phyloP scores from a whole-genome alignment of 2,113 vertebrate species.

The Poeciliopsis turrubarensis region DNA sequence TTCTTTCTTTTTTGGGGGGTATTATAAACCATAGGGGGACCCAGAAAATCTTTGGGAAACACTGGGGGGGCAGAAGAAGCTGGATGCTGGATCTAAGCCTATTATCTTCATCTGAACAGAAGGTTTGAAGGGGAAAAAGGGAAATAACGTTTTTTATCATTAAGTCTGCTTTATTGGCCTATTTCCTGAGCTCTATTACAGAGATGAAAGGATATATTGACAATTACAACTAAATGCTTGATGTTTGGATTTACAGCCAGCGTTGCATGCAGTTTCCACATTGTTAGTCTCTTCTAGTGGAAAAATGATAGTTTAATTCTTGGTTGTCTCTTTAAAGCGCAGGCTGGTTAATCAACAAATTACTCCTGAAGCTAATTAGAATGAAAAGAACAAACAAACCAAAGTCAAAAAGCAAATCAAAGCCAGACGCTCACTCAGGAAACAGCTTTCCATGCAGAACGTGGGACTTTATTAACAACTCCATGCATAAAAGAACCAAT shows the following conservation, averaged over 20 bases:
- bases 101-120: neutral
- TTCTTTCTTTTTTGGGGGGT: too few relatives aligned
- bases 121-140: neutral
- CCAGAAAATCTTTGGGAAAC: too few relatives aligned
- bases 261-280: neutral
- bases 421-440: conserved; percentile 37
- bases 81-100: neutral
- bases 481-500: conserved; percentile 25
- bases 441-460: conserved; percentile 34
- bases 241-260: neutral
- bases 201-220: conserved; percentile 3
- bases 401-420: conserved; percentile 29
- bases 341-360: conserved; percentile 41
- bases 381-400: conserved; percentile 35
- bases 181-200: conserved; percentile 2
- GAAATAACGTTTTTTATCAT: neutral
- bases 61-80: too few relatives aligned
- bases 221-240: neutral
- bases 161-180: neutral
- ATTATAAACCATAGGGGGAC: too few relatives aligned
- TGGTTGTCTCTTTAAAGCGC: conserved; percentile 15
- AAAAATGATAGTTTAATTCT: neutral
- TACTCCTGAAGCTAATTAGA: conserved; percentile 26
- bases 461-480: conserved; percentile 41
- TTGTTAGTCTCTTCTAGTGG: neutral